phyloP scores from a whole-genome alignment of 2,888 invertebrate species.

The Epistrophe eligans region DNA sequence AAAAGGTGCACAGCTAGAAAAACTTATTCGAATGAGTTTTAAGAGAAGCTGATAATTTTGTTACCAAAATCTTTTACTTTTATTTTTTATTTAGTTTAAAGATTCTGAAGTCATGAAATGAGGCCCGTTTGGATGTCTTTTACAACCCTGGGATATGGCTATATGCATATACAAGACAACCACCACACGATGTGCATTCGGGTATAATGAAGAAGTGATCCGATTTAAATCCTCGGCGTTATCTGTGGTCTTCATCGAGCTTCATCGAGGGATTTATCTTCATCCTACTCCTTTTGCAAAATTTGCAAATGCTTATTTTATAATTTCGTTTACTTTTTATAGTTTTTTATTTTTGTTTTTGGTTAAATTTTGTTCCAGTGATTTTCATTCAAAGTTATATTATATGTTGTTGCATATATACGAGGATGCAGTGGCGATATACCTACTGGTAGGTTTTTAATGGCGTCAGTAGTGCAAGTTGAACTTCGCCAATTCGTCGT shows the following conservation, averaged over 20 bases:
- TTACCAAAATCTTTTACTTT: no score
- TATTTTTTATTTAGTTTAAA: no score
- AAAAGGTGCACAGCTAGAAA: no score
- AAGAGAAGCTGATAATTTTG: no score
- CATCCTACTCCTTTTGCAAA: conserved; percentile 68
- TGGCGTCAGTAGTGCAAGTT: conserved; percentile 69
- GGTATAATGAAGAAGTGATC: conserved; percentile 75
- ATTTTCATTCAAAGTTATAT: conserved; percentile 66
- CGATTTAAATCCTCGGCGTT: conserved; percentile 75
- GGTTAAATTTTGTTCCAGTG: conserved; percentile 7
- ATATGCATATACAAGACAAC: not conserved
- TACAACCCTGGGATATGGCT: not conserved
- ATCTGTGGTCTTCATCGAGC: conserved; percentile 76
- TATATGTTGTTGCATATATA: not conserved
- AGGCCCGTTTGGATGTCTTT: not conserved
- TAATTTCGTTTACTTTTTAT: conserved; percentile 57
- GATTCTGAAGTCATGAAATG: not conserved
- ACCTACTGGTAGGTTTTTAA: conserved; percentile 60
- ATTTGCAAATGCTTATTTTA: conserved; percentile 76
- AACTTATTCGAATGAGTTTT: no score
- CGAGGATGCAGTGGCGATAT: conserved; percentile 46
- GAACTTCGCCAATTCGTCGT: conserved; percentile 65
- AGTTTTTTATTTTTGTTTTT: conserved; percentile 33
- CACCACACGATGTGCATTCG: conserved; percentile 61
- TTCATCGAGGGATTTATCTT: conserved; percentile 76